A percentile compares a stretch with the other conserved stretches of the same genome.
Conservation (phyloP, 2,113 vertebrate genomes). For the Rhadina sibilatrix region DNA sequence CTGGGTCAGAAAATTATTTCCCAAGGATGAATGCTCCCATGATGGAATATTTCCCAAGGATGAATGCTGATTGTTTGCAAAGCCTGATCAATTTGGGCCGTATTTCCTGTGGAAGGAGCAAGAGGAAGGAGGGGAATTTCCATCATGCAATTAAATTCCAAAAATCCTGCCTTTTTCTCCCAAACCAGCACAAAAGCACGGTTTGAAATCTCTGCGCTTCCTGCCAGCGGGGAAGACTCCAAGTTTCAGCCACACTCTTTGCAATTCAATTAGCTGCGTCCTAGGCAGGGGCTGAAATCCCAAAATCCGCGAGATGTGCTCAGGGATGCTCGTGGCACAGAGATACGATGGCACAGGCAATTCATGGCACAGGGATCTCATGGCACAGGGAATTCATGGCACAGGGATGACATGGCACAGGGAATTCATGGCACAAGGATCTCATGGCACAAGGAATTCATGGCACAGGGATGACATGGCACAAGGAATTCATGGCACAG, state of each 20-base stretch:
- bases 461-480: rapidly evolving
- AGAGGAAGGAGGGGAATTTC: conserved; percentile 5
- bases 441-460: rapidly evolving
- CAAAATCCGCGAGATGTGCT: neutral
- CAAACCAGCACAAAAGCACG: conserved; percentile 5
- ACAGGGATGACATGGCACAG: neutral
- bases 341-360: rapidly evolving
- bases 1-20: neutral
- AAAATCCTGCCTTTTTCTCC: neutral
- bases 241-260: conserved; percentile 11
- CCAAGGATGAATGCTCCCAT: neutral
- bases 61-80: neutral
- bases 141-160: conserved; percentile 4
- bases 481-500: neutral
- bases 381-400: neutral
- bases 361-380: neutral
- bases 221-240: conserved; percentile 31
- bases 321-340: neutral
- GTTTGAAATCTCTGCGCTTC: conserved; percentile 18
- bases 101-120: neutral
- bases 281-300: neutral
- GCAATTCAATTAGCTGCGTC: conserved; percentile 30
- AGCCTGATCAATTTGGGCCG: neutral
- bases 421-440: neutral
- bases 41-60: neutral